Conservation (phyloP, 2,888 invertebrate genomes). For the Panzeria rudis region DNA sequence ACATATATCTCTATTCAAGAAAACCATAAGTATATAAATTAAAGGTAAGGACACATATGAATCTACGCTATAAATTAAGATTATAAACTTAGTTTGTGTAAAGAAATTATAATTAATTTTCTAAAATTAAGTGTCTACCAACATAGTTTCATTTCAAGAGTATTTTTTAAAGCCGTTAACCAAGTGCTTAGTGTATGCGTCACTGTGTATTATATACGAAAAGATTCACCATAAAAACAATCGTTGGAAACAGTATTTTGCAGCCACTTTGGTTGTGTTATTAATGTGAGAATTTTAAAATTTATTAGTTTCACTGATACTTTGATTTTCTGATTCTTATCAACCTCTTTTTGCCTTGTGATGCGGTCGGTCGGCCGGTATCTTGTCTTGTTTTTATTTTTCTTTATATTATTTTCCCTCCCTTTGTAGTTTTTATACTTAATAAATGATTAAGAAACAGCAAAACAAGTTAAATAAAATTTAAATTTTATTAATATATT, state of each 20-base stretch:
- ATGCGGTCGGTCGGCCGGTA: conserved; percentile 55
- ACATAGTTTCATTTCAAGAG: neutral
- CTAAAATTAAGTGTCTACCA: too few relatives aligned
- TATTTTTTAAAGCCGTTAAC: conserved; percentile 7
- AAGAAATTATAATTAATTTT: too few relatives aligned
- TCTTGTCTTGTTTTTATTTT: conserved; percentile 62
- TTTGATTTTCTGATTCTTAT: conserved; percentile 73
- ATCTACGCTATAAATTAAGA: too few relatives aligned
- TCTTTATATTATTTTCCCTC: conserved; percentile 48
- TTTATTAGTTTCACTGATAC: conserved; percentile 77
- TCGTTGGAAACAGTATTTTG: conserved; percentile 58
- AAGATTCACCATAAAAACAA: conserved; percentile 28
- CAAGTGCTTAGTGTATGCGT: conserved; percentile 18
- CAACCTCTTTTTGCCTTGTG: conserved; percentile 56
- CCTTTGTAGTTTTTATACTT: conserved; percentile 31
- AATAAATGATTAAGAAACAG: conserved; percentile 59
- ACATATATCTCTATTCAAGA: too few relatives aligned
- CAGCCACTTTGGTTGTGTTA: conserved; percentile 74
- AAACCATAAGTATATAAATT: too few relatives aligned
- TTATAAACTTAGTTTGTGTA: too few relatives aligned
- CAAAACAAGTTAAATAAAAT: conserved; percentile 63
- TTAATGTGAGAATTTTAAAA: conserved; percentile 80
- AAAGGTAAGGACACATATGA: too few relatives aligned
- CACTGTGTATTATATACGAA: conserved; percentile 34
- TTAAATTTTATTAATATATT: conserved; percentile 69